Base-by-base conservation (phyloP, 2,888 invertebrate genomes). In the Lordiphosa fenestrarum region DNA sequence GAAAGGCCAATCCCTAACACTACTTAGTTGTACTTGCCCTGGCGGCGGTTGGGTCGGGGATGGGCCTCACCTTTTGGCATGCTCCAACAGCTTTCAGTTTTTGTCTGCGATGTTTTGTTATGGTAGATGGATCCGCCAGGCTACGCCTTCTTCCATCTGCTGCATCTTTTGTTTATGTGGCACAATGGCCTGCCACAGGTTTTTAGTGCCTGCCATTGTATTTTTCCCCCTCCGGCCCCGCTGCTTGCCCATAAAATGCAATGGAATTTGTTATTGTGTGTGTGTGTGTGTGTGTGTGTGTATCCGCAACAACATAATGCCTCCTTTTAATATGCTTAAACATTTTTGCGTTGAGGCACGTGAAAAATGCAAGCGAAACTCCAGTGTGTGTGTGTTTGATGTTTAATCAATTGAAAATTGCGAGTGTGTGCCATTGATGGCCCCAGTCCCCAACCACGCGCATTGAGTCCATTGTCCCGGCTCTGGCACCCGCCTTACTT, bases 341-440 rank as follows among this genome's bases (percentile, higher is more conserved):
- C 64, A 77, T 81, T 77, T 66, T 77, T 69, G 56, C 62, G 54
- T 51, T 74, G 81, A 70, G 77, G 77, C 74, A 81, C 65, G 74
- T 81, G 61, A 78, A 78, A 78, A 78, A 81, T 78, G 77, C 77
- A 78, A 51, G 65, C 6, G 13, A 59, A 52, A 66, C 52, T 63
- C 42, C 47, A 42, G 15, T 56, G 65, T 66, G 68, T 56, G 57
- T 76, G 80, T 69, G 76, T 66, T 69, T 76, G 65, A 81, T 77
- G 77, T 78, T 77, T 70, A 81, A 78, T 81, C 77, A 81, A 78
- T 78, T 78, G 81, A 77, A 73, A 73, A 67, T 71, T 71, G 55
- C 47, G 33, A 47, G 50, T 47, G 63, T 62, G 60, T 48, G 42
- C 51, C 63, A 64, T 62, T 63, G 63, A 63, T 55, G 63, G 63